phyloP scores from a whole-genome alignment of 2,113 vertebrate species.

The Apus apus region DNA sequence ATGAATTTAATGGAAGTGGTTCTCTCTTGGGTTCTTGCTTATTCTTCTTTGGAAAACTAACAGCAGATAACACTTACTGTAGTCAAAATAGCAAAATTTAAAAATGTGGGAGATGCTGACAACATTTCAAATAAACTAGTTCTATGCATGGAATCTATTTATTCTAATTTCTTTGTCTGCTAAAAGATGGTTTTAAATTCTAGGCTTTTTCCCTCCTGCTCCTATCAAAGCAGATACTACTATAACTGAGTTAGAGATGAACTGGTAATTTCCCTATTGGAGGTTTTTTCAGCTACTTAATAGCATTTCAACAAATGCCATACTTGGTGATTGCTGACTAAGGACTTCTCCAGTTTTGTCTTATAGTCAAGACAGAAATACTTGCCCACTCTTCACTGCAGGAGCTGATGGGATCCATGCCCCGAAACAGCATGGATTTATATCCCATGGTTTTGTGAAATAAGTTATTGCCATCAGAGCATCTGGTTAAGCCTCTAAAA shows the following conservation, averaged over 20 bases:
- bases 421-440: not conserved
- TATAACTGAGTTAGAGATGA: not conserved
- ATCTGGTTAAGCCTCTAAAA: not conserved
- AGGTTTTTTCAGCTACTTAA: not conserved
- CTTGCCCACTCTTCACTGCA: not conserved
- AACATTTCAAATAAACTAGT: not conserved
- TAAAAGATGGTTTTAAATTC: not conserved
- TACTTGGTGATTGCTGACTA: not conserved
- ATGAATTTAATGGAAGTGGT: not conserved
- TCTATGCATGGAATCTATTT: not conserved
- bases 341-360: not conserved
- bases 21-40: not conserved
- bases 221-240: not conserved
- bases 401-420: not conserved
- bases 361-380: not conserved
- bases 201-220: not conserved
- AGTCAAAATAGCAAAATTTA: not conserved
- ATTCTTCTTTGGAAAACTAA: not conserved
- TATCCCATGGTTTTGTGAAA: not conserved
- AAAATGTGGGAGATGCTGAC: not conserved
- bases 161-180: not conserved
- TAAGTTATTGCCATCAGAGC: not conserved
- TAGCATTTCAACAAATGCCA: not conserved
- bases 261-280: not conserved
- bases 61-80: not conserved